These are phyloP conservation scores for Eupithecia subumbrata DNA, from an alignment of 2,888 invertebrate genomes.

Conservation along the genomic window DNA sequence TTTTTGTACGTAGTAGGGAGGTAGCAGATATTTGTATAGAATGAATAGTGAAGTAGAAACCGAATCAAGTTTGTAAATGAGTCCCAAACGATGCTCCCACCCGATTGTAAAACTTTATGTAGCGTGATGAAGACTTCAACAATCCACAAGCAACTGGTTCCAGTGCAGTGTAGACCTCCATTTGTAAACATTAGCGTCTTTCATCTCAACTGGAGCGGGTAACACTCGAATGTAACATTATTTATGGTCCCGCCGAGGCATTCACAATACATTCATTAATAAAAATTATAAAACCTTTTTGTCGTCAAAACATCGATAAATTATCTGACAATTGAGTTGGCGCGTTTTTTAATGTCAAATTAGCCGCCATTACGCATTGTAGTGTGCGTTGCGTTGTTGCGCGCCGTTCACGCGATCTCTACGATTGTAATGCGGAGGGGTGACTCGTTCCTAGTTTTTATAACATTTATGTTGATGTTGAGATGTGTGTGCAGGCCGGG, in stretches of 20 bases:
- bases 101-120: not conserved
- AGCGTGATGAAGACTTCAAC: not conserved
- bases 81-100: not conserved
- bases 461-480: not conserved
- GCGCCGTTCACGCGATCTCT: constrained; percentile 64
- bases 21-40: no score
- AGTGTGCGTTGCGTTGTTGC: constrained; percentile 67
- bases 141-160: not conserved
- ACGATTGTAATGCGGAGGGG: no score
- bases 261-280: constrained; percentile 74
- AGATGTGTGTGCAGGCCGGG: no score
- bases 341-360: constrained; percentile 82
- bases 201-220: constrained; percentile 69
- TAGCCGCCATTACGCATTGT: constrained; percentile 71
- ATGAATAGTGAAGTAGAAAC: no score
- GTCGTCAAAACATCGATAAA: constrained; percentile 79
- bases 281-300: constrained; percentile 53
- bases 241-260: constrained; percentile 69
- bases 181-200: constrained; percentile 70
- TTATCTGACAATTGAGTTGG: constrained; percentile 78
- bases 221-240: constrained; percentile 49
- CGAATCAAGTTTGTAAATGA: not conserved
- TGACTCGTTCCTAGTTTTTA: no score
- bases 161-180: constrained; percentile 22
- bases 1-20: no score